phyloP scores from a whole-genome alignment of 1,140 invertebrate genomes.

The Rhyacophila brunnea region DNA sequence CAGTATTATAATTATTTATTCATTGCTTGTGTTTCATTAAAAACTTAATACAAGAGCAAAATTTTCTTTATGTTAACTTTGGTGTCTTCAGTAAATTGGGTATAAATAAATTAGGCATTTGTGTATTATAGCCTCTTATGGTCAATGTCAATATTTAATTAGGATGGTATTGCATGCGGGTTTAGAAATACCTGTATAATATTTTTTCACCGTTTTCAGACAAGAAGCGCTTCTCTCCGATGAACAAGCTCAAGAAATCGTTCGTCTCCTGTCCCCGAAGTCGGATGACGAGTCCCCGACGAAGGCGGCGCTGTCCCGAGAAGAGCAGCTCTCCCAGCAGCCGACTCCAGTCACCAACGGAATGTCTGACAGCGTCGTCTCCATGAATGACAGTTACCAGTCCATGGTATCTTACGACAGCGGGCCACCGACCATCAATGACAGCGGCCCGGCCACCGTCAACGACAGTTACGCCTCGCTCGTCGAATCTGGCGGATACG shows the following conservation, averaged over 20 bases:
- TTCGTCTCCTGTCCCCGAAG: slow-evolving; percentile 67
- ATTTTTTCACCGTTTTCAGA: slow-evolving; percentile 44
- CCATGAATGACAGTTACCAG: slow-evolving; percentile 56
- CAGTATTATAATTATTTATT: too few relatives aligned
- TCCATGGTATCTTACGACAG: slow-evolving; percentile 55
- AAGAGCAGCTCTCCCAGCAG: slow-evolving; percentile 11
- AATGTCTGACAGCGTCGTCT: slow-evolving; percentile 45
- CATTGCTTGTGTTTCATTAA: too few relatives aligned
- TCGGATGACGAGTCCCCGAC: slow-evolving; percentile 32
- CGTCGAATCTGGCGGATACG: slow-evolving; percentile 13
- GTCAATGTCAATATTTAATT: too few relatives aligned
- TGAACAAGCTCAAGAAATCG: slow-evolving; percentile 83
- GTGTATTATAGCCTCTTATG: too few relatives aligned
- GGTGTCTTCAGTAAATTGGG: too few relatives aligned
- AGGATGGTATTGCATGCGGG: too few relatives aligned
- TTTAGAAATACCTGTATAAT: too few relatives aligned
- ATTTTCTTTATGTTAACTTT: too few relatives aligned
- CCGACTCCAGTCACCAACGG: slow-evolving; percentile 13
- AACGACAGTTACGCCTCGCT: slow-evolving; percentile 33
- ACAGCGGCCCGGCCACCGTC: slow-evolving; percentile 2
- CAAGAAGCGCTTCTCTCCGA: slow-evolving; percentile 77
- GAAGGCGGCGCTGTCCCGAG: slow-evolving; percentile 30
- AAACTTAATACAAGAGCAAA: too few relatives aligned
- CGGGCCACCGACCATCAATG: slow-evolving; percentile 14
- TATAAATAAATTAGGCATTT: too few relatives aligned